Evolutionary conservation across 1,140 invertebrate species (phyloP).

Genomic region (Ooceraea biroi): DNA sequence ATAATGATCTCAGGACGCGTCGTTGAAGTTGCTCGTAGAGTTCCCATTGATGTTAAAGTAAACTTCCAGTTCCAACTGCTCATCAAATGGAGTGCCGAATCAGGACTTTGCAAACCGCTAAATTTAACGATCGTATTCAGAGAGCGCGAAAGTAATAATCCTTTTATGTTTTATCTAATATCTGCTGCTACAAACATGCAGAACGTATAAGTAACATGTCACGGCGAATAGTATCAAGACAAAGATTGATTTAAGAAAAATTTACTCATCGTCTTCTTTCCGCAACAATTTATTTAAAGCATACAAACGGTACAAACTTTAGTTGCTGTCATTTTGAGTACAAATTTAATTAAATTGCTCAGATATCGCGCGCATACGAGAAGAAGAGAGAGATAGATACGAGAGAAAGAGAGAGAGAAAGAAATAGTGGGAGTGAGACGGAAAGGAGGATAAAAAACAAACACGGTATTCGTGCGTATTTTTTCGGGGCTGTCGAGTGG

Average conservation of each 20-base stretch:
- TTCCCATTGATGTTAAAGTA: constrained; percentile 29
- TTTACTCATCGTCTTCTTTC: constrained; percentile 73
- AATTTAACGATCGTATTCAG: constrained; percentile 49
- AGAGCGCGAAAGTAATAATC: constrained; percentile 4
- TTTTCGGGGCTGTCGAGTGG: neutral
- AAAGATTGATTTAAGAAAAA: neutral
- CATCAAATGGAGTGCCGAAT: constrained; percentile 21
- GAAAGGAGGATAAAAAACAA: constrained; percentile 32
- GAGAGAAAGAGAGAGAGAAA: constrained; percentile 52
- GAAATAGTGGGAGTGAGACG: constrained; percentile 11
- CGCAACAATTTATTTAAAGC: constrained; percentile 86
- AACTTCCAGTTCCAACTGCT: constrained; percentile 38
- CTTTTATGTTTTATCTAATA: constrained; percentile 12
- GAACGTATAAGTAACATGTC: constrained; percentile 6
- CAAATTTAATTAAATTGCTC: constrained; percentile 83
- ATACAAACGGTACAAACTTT: constrained; percentile 86
- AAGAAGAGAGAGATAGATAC: constrained; percentile 18
- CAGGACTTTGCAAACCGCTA: constrained; percentile 21
- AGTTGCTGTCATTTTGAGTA: constrained; percentile 81
- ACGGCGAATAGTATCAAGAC: neutral
- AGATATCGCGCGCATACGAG: constrained; percentile 73
- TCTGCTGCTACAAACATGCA: neutral
- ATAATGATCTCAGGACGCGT: constrained; percentile 45
- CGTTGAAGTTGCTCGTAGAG: constrained; percentile 27
- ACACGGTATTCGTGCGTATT: constrained; percentile 10